These are phyloP conservation scores for Pomacea maculata DNA, from an alignment of 1,140 invertebrate species.

Conservation along the genomic window DNA sequence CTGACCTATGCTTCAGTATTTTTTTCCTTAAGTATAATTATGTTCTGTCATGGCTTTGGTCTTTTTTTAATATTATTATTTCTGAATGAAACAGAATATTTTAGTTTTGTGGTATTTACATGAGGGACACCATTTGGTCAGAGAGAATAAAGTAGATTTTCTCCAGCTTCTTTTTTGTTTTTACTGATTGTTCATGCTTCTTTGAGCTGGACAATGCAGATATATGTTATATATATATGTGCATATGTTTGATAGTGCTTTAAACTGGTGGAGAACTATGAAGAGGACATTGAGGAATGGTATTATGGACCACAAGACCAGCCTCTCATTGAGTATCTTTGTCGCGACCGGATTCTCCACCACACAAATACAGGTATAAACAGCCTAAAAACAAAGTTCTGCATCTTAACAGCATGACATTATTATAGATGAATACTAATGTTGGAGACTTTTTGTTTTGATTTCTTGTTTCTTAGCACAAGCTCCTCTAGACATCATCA, in stretches of 20 bases:
- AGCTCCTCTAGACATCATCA: too few species aligned
- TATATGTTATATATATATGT: not conserved
- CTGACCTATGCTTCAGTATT: too few species aligned
- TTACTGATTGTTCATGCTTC: too few species aligned
- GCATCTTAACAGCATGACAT: not conserved
- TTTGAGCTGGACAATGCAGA: too few species aligned
- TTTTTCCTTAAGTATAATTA: too few species aligned
- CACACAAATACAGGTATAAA: conserved; percentile 15
- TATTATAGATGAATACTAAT: not conserved
- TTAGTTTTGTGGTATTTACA: too few species aligned
- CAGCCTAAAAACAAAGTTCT: not conserved
- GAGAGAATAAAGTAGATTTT: too few species aligned
- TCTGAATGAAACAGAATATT: too few species aligned
- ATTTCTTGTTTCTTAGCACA: not conserved
- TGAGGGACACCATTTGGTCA: too few species aligned
- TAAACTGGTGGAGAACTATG: conserved; percentile 67
- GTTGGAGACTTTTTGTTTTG: not conserved
- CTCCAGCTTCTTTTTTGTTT: too few species aligned
- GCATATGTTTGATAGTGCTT: conserved; percentile 65
- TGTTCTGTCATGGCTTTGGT: too few species aligned
- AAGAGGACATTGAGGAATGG: conserved; percentile 70
- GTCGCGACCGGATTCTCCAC: conserved; percentile 61
- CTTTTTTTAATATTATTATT: too few species aligned
- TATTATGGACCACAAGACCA: conserved; percentile 67
- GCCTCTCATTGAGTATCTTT: conserved; percentile 63